These are phyloP conservation scores for Cabera pusaria DNA, from an alignment of 2,888 invertebrate genomes.

Conservation along the genomic window DNA sequence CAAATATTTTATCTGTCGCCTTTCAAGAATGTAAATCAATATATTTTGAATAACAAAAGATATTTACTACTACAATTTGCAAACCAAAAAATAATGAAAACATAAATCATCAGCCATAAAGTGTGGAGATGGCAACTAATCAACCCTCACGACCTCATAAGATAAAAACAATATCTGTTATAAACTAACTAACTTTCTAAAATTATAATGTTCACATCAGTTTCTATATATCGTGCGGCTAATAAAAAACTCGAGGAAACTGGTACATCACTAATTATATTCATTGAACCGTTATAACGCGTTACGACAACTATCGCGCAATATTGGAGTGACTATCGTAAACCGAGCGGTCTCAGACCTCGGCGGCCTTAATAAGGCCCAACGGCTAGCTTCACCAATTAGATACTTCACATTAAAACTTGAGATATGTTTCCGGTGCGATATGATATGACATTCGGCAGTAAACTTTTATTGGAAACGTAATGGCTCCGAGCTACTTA, in stretches of 20 bases:
- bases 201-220: conserved; percentile 35
- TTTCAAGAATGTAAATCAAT: too few relatives aligned
- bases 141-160: conserved; percentile 27
- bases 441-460: conserved; percentile 47
- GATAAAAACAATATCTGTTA: conserved; percentile 35
- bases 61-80: neutral
- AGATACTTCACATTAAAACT: conserved; percentile 53
- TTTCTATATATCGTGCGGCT: conserved; percentile 27
- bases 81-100: conserved; percentile 8
- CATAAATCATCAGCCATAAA: conserved; percentile 22
- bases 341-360: conserved; percentile 23
- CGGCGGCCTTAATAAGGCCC: conserved; percentile 35
- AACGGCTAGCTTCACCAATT: conserved; percentile 48
- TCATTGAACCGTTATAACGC: conserved; percentile 42
- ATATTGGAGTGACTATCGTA: conserved; percentile 37
- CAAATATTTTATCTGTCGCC: too few relatives aligned
- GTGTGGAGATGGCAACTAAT: conserved; percentile 16
- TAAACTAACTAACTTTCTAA: conserved; percentile 36
- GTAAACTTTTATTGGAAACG: conserved; percentile 35
- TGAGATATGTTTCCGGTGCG: conserved; percentile 70
- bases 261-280: conserved; percentile 51
- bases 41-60: too few relatives aligned
- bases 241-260: conserved; percentile 40
- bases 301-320: conserved; percentile 40
- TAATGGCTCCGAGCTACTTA: conserved; percentile 27